These are phyloP conservation scores for Eupithecia abbreviata DNA, from an alignment of 2,888 invertebrate genomes.

Conservation along the genomic window DNA sequence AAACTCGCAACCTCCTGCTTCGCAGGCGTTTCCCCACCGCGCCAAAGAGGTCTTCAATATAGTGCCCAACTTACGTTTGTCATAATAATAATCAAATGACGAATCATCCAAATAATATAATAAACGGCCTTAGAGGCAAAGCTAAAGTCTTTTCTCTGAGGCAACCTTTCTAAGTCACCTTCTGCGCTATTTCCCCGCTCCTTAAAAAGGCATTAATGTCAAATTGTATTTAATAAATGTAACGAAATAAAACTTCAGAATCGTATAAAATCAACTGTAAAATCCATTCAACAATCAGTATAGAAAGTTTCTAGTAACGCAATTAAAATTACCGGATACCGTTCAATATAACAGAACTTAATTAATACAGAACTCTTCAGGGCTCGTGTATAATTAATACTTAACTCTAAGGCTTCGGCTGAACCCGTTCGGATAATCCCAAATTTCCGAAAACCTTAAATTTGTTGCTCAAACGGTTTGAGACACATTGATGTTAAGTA, in stretches of 20 bases:
- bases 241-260: not conserved
- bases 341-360: slow-evolving; percentile 45
- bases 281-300: slow-evolving; percentile 25
- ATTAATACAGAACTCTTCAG: slow-evolving; percentile 47
- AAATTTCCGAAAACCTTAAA: slow-evolving; percentile 33
- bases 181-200: not conserved
- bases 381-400: slow-evolving; percentile 2
- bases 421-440: slow-evolving; percentile 29
- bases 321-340: slow-evolving; percentile 37
- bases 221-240: not conserved
- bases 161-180: not conserved
- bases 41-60: too few species aligned
- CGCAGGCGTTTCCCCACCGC: too few species aligned
- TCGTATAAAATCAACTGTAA: not conserved
- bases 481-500: slow-evolving; percentile 19
- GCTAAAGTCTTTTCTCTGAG: not conserved
- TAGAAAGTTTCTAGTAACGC: slow-evolving; percentile 30
- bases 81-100: too few species aligned
- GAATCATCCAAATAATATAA: too few species aligned
- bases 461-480: slow-evolving; percentile 34
- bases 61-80: too few species aligned
- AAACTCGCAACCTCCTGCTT: too few species aligned
- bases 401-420: slow-evolving; percentile 27
- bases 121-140: too few species aligned
- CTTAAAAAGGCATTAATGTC: not conserved